Evolutionary conservation across 1,140 invertebrate species (phyloP), one percentile per base, ranked within the genome.

Genomic region (Apis laboriosa): DNA sequence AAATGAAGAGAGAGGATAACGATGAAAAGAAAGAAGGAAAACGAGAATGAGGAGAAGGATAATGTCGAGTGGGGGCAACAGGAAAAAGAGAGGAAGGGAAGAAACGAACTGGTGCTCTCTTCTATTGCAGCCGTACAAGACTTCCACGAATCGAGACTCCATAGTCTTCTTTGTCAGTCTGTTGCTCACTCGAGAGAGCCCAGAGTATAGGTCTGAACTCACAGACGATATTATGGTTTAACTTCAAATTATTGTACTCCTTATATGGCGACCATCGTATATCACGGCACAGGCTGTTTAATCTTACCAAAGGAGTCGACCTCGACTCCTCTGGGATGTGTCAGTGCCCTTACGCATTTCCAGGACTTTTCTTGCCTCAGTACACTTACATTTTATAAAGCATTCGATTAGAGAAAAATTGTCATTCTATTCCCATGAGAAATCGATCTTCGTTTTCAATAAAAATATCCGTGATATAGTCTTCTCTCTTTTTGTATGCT

Each of bases 71-170:
- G 53, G 43, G 24, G 43, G 75, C 53, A 77, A 63, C 24, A 19
- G 24, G 28, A 68, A 43, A 53, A 67, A 78, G 60, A 71, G 71
- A 79, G 80, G 76, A 84, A 81, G 76, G 75, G 74, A 81, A 75
- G 77, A 83, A 72, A 81, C 74, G 77, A 68, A 71, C 77, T 72
- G 81, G 70, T 85, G 84, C 71, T 84, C 53, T 53, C 77, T 71
- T 85, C 64, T 76, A 66, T 66, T 67, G 58, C 83, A 82, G 68
- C 82, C 81, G 84, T 88, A 81, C 78, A 87, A 87, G 87, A 83
- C 85, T 90, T 91, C 90, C 86, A 90, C 85, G 90, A 90, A 91
- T 82, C 76, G 81, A 68, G 85, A 90, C 87, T 90, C 79, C 83
- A 75, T 76, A 80, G 83, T 88, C 90, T 89, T 87, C 85, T 43